phyloP scores from a whole-genome alignment of 1,140 invertebrate species.

The Contarinia nasturtii region DNA sequence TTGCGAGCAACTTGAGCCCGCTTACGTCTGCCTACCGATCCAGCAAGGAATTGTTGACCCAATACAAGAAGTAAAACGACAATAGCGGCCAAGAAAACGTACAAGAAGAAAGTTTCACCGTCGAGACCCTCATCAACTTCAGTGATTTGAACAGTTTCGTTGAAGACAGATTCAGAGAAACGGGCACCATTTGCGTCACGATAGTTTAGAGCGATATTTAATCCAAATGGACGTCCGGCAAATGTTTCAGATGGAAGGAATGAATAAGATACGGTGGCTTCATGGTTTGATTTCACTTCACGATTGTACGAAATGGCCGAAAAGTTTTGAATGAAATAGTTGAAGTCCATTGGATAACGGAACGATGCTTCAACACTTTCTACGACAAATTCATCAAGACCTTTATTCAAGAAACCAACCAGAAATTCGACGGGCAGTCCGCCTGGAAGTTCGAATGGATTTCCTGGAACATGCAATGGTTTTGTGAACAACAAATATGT shows the following conservation, averaged over 20 bases:
- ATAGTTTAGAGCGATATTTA: conserved; percentile 87
- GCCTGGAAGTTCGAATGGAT: conserved; percentile 31
- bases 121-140: conserved; percentile 94
- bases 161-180: conserved; percentile 86
- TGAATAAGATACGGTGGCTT: conserved; percentile 88
- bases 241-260: conserved; percentile 91
- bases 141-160: conserved; percentile 93
- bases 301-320: conserved; percentile 77
- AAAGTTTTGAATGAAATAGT: conserved; percentile 96
- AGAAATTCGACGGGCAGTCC: conserved; percentile 86
- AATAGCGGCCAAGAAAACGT: conserved; percentile 80
- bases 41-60: conserved; percentile 74
- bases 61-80: conserved; percentile 71
- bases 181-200: conserved; percentile 50
- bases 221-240: conserved; percentile 85
- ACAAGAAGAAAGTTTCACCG: conserved; percentile 96
- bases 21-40: conserved; percentile 35
- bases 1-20: conserved; percentile 34
- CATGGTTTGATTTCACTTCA: conserved; percentile 73
- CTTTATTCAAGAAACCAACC: conserved; percentile 92
- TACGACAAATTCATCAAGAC: conserved; percentile 72
- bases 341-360: conserved; percentile 96
- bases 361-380: conserved; percentile 93
- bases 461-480: conserved; percentile 31
- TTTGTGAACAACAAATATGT: conserved; percentile 84